Base-by-base conservation (phyloP, 2,888 invertebrate genomes). In the Bellardia bayeri region DNA sequence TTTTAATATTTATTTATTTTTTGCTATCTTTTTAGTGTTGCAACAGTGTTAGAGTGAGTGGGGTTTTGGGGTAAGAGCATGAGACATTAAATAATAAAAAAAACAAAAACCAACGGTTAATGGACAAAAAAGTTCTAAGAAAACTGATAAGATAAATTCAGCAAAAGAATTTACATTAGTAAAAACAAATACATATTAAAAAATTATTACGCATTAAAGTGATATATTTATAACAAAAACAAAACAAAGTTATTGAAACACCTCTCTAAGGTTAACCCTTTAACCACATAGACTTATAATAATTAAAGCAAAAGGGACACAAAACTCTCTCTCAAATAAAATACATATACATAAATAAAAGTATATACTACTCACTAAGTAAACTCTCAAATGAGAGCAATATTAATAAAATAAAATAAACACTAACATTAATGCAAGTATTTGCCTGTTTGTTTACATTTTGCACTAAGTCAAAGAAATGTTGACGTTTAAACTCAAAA, bases 361-460 rank as follows among this genome's bases (percentile, higher is more conserved):
- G 23, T 37, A 45, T 40, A 14, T 13, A n/a, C 23, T 14, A 30
- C 51, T 69, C 23, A 5, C 33, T 63, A 13, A 49, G n/a, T 16
- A 33, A 37, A 51, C 51, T 61, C 61, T 63, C 56, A 40, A 30
- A 23, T 42, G 37, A 37, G 37, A 37, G 37, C 37, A 37, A 37
- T 37, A 37, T 6, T 6, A 37, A 37, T 37, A 6, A 6, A 6
- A 4, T 37, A 37, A 61, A 78, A 81, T 45, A 56, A 37, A 69
- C 37, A 37, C 2, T 37, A 37, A 37, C 37, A 37, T 33, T 37
- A 80, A 71, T 8, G 56, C 11, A n/a, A 51, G 5, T 5, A 33
- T 37, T 37, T 16, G 3, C 37, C 63, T 40, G 69, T 76, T 83
- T 78, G 78, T 83, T 83, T 83, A 83, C 63, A 83, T 71, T 71